phyloP scores from a whole-genome alignment of 2,797 vertebrate genomes.

The Leptatherina wallacei region DNA sequence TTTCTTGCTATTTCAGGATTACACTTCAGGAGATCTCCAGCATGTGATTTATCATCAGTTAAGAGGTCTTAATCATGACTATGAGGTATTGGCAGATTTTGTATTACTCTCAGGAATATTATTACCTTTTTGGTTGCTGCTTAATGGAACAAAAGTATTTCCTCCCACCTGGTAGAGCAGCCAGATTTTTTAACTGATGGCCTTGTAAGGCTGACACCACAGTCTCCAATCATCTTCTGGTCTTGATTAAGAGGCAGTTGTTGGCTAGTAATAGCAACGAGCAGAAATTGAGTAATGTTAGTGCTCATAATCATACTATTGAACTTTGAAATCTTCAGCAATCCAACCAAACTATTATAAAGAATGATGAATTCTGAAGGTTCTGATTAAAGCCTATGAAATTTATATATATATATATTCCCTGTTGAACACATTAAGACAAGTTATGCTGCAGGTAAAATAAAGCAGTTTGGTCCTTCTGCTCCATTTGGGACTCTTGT shows the following conservation, averaged over 20 bases:
- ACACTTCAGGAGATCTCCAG: constrained; percentile 21
- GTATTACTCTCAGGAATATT: constrained; percentile 16
- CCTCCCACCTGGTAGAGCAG: neutral
- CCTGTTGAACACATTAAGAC: constrained; percentile 37
- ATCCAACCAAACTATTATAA: constrained; percentile 38
- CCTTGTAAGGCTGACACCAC: constrained; percentile 17
- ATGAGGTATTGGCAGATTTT: constrained; percentile 8
- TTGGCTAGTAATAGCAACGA: constrained; percentile 19
- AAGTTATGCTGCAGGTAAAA: constrained; percentile 30
- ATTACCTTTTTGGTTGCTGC: constrained; percentile 16
- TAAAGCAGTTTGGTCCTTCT: constrained; percentile 26
- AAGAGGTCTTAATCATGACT: constrained; percentile 11
- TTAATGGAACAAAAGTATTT: constrained; percentile 14
- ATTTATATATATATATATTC: constrained; percentile 45
- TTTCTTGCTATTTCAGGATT: neutral
- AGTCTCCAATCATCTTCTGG: constrained; percentile 31
- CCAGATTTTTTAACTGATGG: constrained; percentile 33
- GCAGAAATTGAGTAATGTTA: constrained; percentile 19
- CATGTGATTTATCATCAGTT: constrained; percentile 26
- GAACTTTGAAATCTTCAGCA: constrained; percentile 36
- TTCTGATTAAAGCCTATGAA: constrained; percentile 43
- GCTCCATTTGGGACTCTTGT: constrained; percentile 42
- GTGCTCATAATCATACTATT: constrained; percentile 36
- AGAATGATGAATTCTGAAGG: constrained; percentile 41
- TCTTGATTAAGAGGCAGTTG: constrained; percentile 32